These are phyloP conservation scores for Drosophila tropicalis DNA, from an alignment of 1,140 invertebrate species.

Conservation along the genomic window DNA sequence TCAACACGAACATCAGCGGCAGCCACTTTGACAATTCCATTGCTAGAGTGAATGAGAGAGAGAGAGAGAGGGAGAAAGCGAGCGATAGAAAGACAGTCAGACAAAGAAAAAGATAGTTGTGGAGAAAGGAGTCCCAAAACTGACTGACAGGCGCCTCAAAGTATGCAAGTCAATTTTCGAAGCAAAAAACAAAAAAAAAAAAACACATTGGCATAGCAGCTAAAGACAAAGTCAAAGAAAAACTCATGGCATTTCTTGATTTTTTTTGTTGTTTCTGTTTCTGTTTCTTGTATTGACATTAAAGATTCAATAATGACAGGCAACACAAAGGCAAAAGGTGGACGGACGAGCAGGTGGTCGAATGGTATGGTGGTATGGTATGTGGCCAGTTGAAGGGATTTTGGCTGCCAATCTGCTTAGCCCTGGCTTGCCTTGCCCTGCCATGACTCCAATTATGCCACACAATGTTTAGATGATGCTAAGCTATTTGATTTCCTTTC, in stretches of 20 bases:
- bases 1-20: conserved; percentile 63
- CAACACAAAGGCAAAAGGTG: background rate
- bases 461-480: conserved; percentile 45
- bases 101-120: background rate
- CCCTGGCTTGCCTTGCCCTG: conserved; percentile 9
- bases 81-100: background rate
- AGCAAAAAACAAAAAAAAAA: conserved; percentile 14
- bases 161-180: conserved; percentile 35
- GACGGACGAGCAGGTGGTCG: background rate
- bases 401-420: conserved; percentile 62
- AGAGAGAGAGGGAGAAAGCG: conserved; percentile 13
- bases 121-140: background rate
- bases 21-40: conserved; percentile 67
- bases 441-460: conserved; percentile 61
- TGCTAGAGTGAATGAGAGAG: conserved; percentile 30
- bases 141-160: conserved; percentile 38
- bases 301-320: conserved; percentile 70
- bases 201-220: too few species aligned
- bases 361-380: background rate
- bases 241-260: conserved; percentile 17
- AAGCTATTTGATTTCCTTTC: conserved; percentile 61
- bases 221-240: background rate
- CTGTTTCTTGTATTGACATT: conserved; percentile 67
- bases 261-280: conserved; percentile 15
- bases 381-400: conserved; percentile 59